These are phyloP conservation scores for Drosophila picticornis DNA, from an alignment of 2,888 invertebrate genomes.

Conservation along the genomic window DNA sequence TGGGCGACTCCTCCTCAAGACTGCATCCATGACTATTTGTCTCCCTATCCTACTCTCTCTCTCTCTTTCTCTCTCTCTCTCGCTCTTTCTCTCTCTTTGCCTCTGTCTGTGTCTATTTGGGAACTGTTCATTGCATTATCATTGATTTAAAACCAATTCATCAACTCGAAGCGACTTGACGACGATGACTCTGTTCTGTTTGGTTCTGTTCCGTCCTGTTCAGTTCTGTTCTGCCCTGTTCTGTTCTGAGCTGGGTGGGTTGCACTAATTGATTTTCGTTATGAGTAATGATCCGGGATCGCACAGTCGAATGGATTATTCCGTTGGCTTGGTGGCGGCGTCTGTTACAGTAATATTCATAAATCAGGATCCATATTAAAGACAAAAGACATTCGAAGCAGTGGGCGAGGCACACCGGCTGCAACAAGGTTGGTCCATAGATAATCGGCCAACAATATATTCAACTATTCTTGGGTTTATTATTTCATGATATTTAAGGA, in stretches of 20 bases:
- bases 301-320: constrained; percentile 64
- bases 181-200: constrained; percentile 72
- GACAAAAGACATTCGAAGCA: constrained; percentile 56
- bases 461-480: constrained; percentile 5
- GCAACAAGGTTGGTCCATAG: constrained; percentile 5
- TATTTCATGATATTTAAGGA: constrained; percentile 16
- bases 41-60: neutral
- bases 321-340: constrained; percentile 46
- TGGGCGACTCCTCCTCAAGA: constrained; percentile 14
- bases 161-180: constrained; percentile 66
- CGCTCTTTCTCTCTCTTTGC: neutral
- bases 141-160: constrained; percentile 81
- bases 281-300: constrained; percentile 74
- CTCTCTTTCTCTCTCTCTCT: neutral
- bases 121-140: constrained; percentile 75
- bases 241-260: constrained; percentile 61
- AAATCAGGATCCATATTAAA: constrained; percentile 69
- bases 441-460: constrained; percentile 1
- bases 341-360: constrained; percentile 72
- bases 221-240: constrained; percentile 11
- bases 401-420: constrained; percentile 55
- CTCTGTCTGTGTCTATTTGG: constrained; percentile 14
- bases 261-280: constrained; percentile 78
- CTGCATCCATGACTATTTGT: constrained; percentile 55
- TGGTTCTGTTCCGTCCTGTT: constrained; percentile 42